A percentile compares a stretch with the other conserved stretches of the same genome.
Evolutionary conservation across 2,797 vertebrate genomes (phyloP).

Genomic region (Microctenopoma steveboyesi): DNA sequence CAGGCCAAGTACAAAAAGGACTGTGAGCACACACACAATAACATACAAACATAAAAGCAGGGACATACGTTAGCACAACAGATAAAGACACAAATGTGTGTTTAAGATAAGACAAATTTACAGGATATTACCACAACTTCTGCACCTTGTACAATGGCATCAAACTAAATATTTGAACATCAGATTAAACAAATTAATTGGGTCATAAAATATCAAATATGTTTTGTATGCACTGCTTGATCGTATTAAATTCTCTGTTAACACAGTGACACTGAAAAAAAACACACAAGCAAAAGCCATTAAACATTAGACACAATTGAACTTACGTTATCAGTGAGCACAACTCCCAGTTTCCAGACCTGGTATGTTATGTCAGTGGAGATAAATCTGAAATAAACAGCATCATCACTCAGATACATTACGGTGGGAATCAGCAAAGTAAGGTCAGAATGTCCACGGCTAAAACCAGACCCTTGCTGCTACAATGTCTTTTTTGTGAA

Average conservation of each 20-base stretch:
- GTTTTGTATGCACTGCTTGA: conserved; percentile 11
- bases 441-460: conserved; percentile 40
- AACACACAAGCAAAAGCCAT: neutral
- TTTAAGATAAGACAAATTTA: conserved; percentile 70
- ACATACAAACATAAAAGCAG: conserved; percentile 46
- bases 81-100: conserved; percentile 54
- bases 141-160: conserved; percentile 31
- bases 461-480: conserved; percentile 45
- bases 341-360: conserved; percentile 84
- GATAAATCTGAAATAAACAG: conserved; percentile 68
- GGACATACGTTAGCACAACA: conserved; percentile 53
- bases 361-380: conserved; percentile 81
- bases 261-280: conserved; percentile 30
- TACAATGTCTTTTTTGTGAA: conserved; percentile 33
- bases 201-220: conserved; percentile 42
- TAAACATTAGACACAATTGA: conserved; percentile 4
- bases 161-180: conserved; percentile 29
- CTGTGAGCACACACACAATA: conserved; percentile 58
- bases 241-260: conserved; percentile 24
- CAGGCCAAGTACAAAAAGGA: conserved; percentile 83
- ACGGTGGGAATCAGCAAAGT: conserved; percentile 20
- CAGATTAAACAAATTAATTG: conserved; percentile 39
- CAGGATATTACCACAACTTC: conserved; percentile 70
- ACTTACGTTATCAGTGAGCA: conserved; percentile 83
- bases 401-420: conserved; percentile 1